A percentile compares a stretch with the other conserved stretches of the same genome.
These are phyloP conservation scores for Axea sp. DNA, from an alignment of 2,888 invertebrate species.

Conservation along the genomic window DNA sequence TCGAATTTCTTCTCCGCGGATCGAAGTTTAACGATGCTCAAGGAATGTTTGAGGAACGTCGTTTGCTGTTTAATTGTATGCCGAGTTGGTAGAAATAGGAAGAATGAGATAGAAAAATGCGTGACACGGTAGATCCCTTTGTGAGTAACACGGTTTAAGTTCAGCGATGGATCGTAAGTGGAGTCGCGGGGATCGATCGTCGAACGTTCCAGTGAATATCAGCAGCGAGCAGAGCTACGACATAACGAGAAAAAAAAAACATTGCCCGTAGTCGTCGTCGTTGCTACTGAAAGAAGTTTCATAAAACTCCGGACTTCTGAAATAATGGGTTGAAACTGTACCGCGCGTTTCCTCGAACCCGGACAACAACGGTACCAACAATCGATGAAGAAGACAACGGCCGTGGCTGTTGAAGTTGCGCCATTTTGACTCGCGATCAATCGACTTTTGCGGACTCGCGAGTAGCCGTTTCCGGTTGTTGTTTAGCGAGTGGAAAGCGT, in stretches of 20 bases:
- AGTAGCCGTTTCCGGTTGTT: slow-evolving; percentile 14
- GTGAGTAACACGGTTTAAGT: slow-evolving; percentile 63
- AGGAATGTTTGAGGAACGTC: slow-evolving; percentile 9
- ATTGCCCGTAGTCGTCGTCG: slow-evolving; percentile 40
- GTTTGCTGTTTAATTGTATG: neutral
- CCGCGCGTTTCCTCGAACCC: slow-evolving; percentile 29
- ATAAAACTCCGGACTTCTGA: slow-evolving; percentile 33
- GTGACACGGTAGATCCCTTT: neutral
- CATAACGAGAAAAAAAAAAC: slow-evolving; percentile 59
- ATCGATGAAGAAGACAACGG: slow-evolving; percentile 7
- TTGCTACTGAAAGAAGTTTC: slow-evolving; percentile 23
- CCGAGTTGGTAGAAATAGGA: neutral
- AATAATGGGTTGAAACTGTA: slow-evolving; percentile 71
- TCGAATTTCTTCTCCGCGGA: slow-evolving; percentile 6
- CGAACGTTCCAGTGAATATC: slow-evolving; percentile 26
- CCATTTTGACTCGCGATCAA: slow-evolving; percentile 15
- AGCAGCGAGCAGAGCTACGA: slow-evolving; percentile 41
- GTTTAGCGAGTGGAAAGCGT: slow-evolving; percentile 14
- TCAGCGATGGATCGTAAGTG: slow-evolving; percentile 74
- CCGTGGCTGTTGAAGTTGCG: slow-evolving; percentile 1
- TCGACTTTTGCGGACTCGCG: slow-evolving; percentile 29
- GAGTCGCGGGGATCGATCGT: slow-evolving; percentile 50
- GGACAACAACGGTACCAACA: slow-evolving; percentile 10
- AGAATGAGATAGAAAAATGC: neutral
- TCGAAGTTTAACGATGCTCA: slow-evolving; percentile 37